Conservation (phyloP, 2,797 vertebrate genomes). For the Chanos chanos region DNA sequence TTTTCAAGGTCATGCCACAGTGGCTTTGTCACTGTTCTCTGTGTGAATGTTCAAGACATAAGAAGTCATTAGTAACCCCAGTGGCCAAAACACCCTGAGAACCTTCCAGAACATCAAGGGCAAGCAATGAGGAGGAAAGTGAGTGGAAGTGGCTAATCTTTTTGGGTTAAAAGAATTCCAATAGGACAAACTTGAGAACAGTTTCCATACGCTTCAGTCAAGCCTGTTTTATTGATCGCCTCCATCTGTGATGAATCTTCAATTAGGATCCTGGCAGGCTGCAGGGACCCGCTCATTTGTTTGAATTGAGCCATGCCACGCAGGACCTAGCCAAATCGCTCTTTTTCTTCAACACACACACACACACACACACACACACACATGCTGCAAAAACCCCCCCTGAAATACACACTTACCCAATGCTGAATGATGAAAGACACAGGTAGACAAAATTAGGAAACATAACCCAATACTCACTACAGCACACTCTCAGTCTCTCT, state of each 20-base stretch:
- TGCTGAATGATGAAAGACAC: conserved; percentile 33
- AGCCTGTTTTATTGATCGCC: conserved; percentile 65
- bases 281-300: conserved; percentile 60
- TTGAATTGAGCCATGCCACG: conserved; percentile 28
- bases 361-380: background rate
- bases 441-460: conserved; percentile 36
- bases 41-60: conserved; percentile 2
- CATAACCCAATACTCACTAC: conserved; percentile 33
- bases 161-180: conserved; percentile 59
- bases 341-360: background rate
- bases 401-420: background rate
- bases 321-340: background rate
- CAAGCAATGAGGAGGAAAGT: conserved; percentile 31
- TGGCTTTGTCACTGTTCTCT: conserved; percentile 15
- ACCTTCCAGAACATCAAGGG: conserved; percentile 13
- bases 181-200: conserved; percentile 70
- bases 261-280: conserved; percentile 64
- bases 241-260: conserved; percentile 70
- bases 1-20: conserved; percentile 9
- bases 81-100: background rate
- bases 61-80: conserved; percentile 10
- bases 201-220: conserved; percentile 54
- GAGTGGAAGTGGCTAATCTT: conserved; percentile 62
- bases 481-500: too few species aligned
- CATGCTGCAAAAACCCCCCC: background rate